Percentiles rank a stretch among this genome's conserved stretches.
Conservation (phyloP, 1,140 invertebrate genomes). For the Ladona fulva region DNA sequence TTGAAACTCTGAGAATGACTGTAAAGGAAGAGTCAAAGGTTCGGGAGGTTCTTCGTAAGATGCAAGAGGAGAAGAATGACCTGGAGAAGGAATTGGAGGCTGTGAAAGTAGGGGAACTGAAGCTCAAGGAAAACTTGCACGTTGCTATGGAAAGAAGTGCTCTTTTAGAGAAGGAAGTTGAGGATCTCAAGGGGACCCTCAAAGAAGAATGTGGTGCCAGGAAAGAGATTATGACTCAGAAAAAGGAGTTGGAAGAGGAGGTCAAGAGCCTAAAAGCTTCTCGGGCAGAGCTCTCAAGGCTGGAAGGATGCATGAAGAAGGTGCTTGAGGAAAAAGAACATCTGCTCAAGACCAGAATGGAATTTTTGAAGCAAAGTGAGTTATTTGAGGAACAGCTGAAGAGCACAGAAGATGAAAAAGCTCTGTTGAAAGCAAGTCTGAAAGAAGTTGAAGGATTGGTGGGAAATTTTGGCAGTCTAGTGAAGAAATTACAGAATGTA, state of each 20-base stretch:
- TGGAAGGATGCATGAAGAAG: not conserved
- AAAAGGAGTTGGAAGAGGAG: not conserved
- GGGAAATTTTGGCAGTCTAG: not conserved
- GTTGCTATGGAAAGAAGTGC: not conserved
- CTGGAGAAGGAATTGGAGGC: not conserved
- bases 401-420: not conserved
- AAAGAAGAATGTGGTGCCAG: not conserved
- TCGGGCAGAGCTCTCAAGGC: not conserved
- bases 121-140: not conserved
- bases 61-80: not conserved
- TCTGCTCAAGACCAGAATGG: not conserved
- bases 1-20: not conserved
- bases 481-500: not conserved
- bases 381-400: not conserved
- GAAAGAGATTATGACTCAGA: not conserved
- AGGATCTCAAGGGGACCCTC: not conserved
- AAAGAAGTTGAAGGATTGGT: not conserved
- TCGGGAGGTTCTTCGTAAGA: not conserved
- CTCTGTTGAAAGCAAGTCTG: not conserved
- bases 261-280: not conserved
- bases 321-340: not conserved
- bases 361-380: not conserved
- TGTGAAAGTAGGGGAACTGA: not conserved
- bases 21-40: not conserved
- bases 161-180: not conserved